phyloP scores from a whole-genome alignment of 2,113 vertebrate genomes.

The Herpetotheres cachinnans region DNA sequence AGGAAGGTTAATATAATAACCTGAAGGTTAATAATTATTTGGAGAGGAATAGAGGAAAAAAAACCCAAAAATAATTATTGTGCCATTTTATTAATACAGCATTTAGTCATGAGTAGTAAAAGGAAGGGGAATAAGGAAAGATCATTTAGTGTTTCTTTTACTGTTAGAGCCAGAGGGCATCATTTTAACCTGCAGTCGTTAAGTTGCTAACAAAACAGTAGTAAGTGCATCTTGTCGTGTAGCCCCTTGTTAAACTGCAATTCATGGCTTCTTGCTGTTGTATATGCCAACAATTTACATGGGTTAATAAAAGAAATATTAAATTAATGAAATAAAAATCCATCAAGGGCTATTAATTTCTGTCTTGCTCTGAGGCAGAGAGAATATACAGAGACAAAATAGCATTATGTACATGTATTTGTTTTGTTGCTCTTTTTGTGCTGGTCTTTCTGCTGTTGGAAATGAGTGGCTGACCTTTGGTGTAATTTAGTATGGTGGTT shows the following conservation, averaged over 20 bases:
- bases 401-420: background rate
- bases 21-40: background rate
- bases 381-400: background rate
- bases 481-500: background rate
- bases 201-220: background rate
- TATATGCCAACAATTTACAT: background rate
- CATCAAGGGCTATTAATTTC: background rate
- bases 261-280: fast-evolving
- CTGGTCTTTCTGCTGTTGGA: background rate
- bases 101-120: background rate
- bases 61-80: background rate
- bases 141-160: background rate
- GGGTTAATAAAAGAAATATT: background rate
- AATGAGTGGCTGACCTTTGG: background rate
- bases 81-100: background rate
- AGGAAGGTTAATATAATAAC: no score
- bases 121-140: background rate
- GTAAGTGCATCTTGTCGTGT: background rate
- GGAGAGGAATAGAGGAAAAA: background rate
- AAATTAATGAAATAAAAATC: background rate
- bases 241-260: background rate
- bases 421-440: background rate
- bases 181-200: background rate
- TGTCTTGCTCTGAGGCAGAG: background rate
- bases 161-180: background rate